Conservation (phyloP, 1,140 invertebrate genomes). For the Gonatopus flavifemur region DNA sequence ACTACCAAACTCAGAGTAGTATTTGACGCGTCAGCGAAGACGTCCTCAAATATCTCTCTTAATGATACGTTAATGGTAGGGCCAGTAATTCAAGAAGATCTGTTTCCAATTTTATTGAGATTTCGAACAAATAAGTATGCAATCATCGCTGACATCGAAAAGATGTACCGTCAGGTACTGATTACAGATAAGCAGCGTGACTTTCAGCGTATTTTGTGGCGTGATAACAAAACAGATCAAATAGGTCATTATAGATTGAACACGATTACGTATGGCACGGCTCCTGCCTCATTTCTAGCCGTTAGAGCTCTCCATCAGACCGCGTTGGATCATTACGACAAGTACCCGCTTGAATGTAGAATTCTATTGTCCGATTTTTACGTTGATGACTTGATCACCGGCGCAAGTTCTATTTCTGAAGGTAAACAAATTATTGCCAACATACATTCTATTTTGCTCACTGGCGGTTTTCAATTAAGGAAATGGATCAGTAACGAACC, state of each 20-base stretch:
- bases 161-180: constrained; percentile 41
- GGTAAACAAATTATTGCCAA: too few relatives aligned
- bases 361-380: too few relatives aligned
- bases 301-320: too few relatives aligned
- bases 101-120: constrained; percentile 13
- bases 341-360: too few relatives aligned
- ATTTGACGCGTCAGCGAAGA: not conserved
- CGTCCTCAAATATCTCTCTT: not conserved
- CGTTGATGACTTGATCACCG: too few relatives aligned
- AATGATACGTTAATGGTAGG: constrained; percentile 38
- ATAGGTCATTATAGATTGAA: constrained; percentile 36
- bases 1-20: not conserved
- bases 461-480: too few relatives aligned
- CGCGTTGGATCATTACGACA: too few relatives aligned
- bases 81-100: constrained; percentile 26
- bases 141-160: constrained; percentile 28
- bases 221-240: constrained; percentile 12
- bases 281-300: too few relatives aligned
- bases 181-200: constrained; percentile 22
- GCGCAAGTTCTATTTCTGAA: constrained; percentile 15
- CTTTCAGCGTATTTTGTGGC: constrained; percentile 42
- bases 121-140: constrained; percentile 10
- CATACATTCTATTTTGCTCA: too few relatives aligned
- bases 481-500: too few relatives aligned
- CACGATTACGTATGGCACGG: constrained; percentile 44